Base-by-base conservation (phyloP, 2,113 vertebrate species). In the Pogonocichla stellata region DNA sequence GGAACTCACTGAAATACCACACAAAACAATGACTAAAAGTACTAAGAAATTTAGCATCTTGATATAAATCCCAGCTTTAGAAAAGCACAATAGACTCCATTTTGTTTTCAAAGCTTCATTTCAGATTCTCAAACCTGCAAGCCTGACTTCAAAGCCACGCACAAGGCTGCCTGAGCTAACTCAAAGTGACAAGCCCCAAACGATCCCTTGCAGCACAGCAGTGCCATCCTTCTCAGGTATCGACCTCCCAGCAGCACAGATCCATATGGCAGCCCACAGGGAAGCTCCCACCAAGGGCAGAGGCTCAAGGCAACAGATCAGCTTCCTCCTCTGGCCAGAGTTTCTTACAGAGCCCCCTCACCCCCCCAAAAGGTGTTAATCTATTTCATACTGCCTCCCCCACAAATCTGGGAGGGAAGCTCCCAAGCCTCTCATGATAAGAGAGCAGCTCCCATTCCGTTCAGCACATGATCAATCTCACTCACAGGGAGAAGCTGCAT, bases 221-320 rank as follows among this genome's bases (percentile, higher is more conserved):
- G 87, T 89, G 84, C 95, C 89, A 93, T 87, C 84, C 65, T 81
- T 92, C 91, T 92, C 83, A 10, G 79, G 62, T 84, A 87, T 81
- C 42, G 2, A 64, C 90, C 92, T 94, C 81, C 66, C 12, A 4
- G 85, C 85, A 90, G 87, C 81, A 34, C 24, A 22, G 22, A 72
- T 54, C 88, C 84, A 65, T 47, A 73, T 10, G 40, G 71, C 56
- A 95, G 60, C 79, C 81, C 75, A 70, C 72, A 70, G 87, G 84
- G 87, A 93, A 86, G 86, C 94, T 93, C 90, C 58, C 62, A 80
- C 45, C 4, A 84, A 92, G 77, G 72, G 51, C 80, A 88, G 51
- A 62, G 80, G 54, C 91, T 88, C 64, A 67, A 33, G 34, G 61
- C 65, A 95, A n/a, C 17, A 19, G 53, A 86, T 53, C 74, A 77